Conservation (phyloP, 1,140 invertebrate genomes). For the Hylyphantes graminicola region DNA sequence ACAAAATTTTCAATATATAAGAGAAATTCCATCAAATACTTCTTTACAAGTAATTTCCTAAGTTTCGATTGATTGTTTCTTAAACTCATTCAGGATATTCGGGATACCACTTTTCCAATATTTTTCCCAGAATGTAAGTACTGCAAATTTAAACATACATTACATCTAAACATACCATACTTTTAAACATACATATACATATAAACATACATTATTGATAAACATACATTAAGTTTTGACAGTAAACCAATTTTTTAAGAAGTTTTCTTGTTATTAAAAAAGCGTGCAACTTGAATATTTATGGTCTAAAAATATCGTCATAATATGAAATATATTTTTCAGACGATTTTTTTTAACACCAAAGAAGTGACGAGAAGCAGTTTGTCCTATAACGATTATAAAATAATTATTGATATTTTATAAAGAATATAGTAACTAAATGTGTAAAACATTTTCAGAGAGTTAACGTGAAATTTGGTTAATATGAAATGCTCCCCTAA, state of each 20-base stretch:
- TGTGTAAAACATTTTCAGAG: too few relatives aligned
- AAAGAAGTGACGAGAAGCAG: too few relatives aligned
- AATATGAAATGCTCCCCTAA: too few relatives aligned
- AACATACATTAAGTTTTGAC: background rate
- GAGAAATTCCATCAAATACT: too few relatives aligned
- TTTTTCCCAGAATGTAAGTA: constrained; percentile 22
- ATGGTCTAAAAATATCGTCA: background rate
- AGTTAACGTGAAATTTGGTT: too few relatives aligned
- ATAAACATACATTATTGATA: background rate
- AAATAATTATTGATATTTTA: too few relatives aligned
- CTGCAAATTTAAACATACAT: background rate
- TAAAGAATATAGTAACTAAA: too few relatives aligned
- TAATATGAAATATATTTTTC: too few relatives aligned
- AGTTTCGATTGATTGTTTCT: background rate
- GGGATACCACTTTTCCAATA: constrained; percentile 19
- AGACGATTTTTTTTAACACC: too few relatives aligned
- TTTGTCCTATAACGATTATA: too few relatives aligned
- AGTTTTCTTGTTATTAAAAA: background rate
- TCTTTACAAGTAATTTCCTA: background rate
- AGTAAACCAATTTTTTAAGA: background rate
- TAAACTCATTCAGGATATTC: background rate
- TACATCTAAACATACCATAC: too few relatives aligned
- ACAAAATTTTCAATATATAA: too few relatives aligned
- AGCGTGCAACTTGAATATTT: background rate
- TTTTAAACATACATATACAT: background rate